Base-by-base conservation (phyloP, 2,113 vertebrate species). In the Thamnaconus septentrionalis region DNA sequence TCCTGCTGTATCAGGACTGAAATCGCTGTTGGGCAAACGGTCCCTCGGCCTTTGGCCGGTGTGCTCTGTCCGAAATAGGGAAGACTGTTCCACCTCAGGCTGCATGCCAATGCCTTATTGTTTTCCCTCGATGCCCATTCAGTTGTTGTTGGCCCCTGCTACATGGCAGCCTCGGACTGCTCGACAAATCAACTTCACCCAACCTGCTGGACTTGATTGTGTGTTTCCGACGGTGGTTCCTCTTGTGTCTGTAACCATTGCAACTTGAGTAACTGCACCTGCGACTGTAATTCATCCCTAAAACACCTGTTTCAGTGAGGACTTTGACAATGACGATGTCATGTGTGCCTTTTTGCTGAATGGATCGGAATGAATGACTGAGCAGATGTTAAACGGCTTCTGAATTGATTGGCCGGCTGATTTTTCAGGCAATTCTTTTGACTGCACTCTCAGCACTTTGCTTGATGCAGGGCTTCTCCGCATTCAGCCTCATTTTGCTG, bases 1-100 rank as follows among this genome's bases (percentile, higher is more conserved):
- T 98, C 82, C 91, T 98, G 70, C 93, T 98, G 59, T 99, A 99
- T 89, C 96, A 96, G 86, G 97, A 98, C 85, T 98, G 90, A 97
- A 81, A 69, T 3, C 46, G 7, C 12, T n/a, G 42, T 39, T 7
- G 1, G 55, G 47, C 42, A 4, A 31, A 31, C 44, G 39, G 3
- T 62, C 11, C 63, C 59, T 45, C 18, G 45, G 11, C 41, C 50
- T 60, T 57, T 49, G 45, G 31, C 60, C 48, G 43, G 44, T 56
- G 70, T 68, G 76, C 79, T 85, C 88, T 88, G 76, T 85, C 86
- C 76, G 88, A 75, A 69, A 66, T 80, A 80, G 84, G 7, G 48
- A 73, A 59, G 4, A n/a, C 61, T 55, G 45, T 56, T 31, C 50
- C 45, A 3, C 58, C 59, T 12, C 49, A 59, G 61, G 52, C 69